A percentile compares a stretch with the other conserved stretches of the same genome.
phyloP scores from a whole-genome alignment of 2,888 invertebrate species.

The Resseliella maxima region DNA sequence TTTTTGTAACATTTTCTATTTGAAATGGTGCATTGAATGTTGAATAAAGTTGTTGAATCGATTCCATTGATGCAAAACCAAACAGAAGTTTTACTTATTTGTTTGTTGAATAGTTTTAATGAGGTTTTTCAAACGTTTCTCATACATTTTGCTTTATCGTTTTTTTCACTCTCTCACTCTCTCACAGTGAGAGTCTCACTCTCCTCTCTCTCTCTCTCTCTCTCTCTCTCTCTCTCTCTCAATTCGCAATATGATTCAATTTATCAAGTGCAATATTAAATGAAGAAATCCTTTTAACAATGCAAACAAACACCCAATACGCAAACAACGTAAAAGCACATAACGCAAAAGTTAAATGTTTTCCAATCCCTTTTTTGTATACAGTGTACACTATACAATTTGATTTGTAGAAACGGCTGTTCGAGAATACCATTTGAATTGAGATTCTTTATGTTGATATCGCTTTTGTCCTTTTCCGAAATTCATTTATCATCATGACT shows the following conservation, averaged over 20 bases:
- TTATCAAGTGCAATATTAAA: background rate
- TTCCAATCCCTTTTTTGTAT: too few species aligned
- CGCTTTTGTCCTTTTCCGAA: background rate
- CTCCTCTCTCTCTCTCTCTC: too few species aligned
- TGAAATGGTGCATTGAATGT: background rate
- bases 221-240: too few species aligned
- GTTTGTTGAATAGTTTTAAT: conserved; percentile 48
- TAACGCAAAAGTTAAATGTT: background rate
- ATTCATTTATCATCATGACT: background rate
- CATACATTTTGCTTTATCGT: too few species aligned
- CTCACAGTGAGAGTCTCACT: too few species aligned
- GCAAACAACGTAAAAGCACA: background rate
- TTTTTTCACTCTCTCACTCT: too few species aligned
- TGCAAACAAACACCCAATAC: background rate
- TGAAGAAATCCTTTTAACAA: background rate
- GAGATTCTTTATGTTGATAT: background rate
- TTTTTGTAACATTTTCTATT: background rate
- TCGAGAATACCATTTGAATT: background rate
- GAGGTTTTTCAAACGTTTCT: background rate
- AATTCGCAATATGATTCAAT: background rate
- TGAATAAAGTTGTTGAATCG: background rate
- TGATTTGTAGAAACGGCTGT: background rate
- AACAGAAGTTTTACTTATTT: conserved; percentile 27
- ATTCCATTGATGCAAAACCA: background rate
- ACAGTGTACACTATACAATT: background rate